Evolutionary conservation across 2,888 invertebrate species (phyloP).

Genomic region (Ephialtes manifestator): DNA sequence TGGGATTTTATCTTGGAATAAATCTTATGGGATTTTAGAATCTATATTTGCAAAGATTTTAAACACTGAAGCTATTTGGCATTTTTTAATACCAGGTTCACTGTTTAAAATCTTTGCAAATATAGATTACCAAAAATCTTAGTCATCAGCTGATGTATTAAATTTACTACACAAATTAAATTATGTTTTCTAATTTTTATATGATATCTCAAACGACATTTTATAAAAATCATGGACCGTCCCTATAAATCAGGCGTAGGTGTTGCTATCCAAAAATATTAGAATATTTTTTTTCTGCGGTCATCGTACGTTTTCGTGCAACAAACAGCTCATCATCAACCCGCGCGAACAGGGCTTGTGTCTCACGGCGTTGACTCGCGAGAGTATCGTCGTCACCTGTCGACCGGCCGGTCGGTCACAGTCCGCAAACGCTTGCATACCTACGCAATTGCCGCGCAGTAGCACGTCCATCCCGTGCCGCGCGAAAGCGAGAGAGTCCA

Average conservation of each 20-base stretch:
- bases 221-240: slow-evolving; percentile 61
- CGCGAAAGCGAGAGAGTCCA: slow-evolving; percentile 22
- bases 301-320: slow-evolving; percentile 10
- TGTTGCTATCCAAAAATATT: slow-evolving; percentile 10
- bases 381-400: slow-evolving; percentile 24
- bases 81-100: too few species aligned
- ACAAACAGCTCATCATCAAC: neutral
- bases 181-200: too few species aligned
- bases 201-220: neutral
- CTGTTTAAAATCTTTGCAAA: too few species aligned
- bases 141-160: too few species aligned
- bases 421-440: slow-evolving; percentile 1
- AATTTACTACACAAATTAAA: too few species aligned
- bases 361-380: neutral
- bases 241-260: slow-evolving; percentile 52
- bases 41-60: too few species aligned
- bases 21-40: too few species aligned
- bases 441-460: slow-evolving; percentile 3
- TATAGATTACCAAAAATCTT: too few species aligned
- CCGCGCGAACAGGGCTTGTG: neutral
- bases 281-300: slow-evolving; percentile 9
- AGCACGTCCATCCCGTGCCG: neutral
- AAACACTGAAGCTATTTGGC: too few species aligned
- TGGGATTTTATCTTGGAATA: too few species aligned
- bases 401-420: slow-evolving; percentile 9